phyloP scores from a whole-genome alignment of 2,888 invertebrate genomes.

The Oligia latruncula region DNA sequence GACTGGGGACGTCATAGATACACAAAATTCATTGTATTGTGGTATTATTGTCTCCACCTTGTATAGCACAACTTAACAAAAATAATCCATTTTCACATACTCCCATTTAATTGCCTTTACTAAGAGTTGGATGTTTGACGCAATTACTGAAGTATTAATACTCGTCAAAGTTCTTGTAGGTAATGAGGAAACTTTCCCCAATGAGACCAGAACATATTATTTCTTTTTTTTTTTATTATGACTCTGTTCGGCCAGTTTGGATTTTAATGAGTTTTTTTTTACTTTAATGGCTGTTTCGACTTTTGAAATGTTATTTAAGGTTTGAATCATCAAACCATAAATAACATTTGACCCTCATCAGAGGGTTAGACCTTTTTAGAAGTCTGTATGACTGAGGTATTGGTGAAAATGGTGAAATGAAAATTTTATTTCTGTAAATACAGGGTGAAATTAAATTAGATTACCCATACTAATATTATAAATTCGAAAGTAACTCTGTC shows the following conservation, averaged over 20 bases:
- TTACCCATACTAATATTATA: too few species aligned
- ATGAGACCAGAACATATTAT: conserved; percentile 64
- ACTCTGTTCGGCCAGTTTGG: conserved; percentile 50
- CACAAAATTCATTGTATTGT: neutral
- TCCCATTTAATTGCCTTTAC: conserved; percentile 65
- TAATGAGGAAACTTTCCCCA: conserved; percentile 74
- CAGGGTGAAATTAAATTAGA: too few species aligned
- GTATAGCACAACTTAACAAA: neutral
- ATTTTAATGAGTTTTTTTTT: conserved; percentile 62
- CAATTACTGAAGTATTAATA: conserved; percentile 71
- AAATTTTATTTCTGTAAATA: neutral
- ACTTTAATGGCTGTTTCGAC: conserved; percentile 35
- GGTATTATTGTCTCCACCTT: neutral
- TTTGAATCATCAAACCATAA: neutral
- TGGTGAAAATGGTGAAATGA: neutral
- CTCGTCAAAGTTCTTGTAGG: conserved; percentile 69
- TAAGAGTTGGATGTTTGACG: conserved; percentile 64
- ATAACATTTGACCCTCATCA: too few species aligned
- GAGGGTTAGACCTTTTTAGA: neutral
- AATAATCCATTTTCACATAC: conserved; percentile 19
- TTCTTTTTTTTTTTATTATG: conserved; percentile 65
- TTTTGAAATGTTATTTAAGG: conserved; percentile 31
- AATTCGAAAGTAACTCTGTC: too few species aligned
- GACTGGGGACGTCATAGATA: too few species aligned
- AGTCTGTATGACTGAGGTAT: conserved; percentile 16